Percentiles rank a stretch among this genome's conserved stretches.
These are phyloP conservation scores for Drosophila rufa DNA, from an alignment of 1,140 invertebrate species.

Conservation along the genomic window DNA sequence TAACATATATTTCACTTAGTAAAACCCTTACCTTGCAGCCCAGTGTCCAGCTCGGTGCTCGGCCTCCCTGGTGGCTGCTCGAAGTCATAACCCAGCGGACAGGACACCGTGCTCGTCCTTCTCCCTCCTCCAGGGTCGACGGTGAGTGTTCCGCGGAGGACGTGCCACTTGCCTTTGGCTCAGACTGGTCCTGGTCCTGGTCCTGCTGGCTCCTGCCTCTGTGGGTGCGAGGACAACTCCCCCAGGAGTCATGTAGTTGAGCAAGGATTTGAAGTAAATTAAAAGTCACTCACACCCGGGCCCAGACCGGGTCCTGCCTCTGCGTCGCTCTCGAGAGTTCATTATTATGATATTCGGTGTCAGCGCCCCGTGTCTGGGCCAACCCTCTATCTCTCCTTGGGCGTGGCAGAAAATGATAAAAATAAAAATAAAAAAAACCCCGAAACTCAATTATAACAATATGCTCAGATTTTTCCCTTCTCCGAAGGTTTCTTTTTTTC, in stretches of 20 bases:
- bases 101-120: conserved; percentile 1
- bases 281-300: conserved; percentile 80
- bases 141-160: conserved; percentile 47
- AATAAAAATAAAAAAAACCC: not conserved
- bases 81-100: conserved; percentile 56
- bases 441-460: conserved; percentile 85
- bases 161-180: conserved; percentile 44
- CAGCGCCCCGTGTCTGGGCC: conserved; percentile 64
- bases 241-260: conserved; percentile 78
- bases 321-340: conserved; percentile 60
- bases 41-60: conserved; percentile 32
- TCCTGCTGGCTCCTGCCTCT: not conserved
- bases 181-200: not conserved
- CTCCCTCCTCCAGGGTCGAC: conserved; percentile 2
- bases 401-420: conserved; percentile 60
- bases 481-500: conserved; percentile 50
- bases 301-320: conserved; percentile 5
- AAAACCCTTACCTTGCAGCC: not conserved
- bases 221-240: conserved; percentile 57
- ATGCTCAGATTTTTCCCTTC: conserved; percentile 79
- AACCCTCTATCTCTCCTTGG: conserved; percentile 36
- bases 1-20: not conserved
- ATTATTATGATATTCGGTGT: conserved; percentile 84
- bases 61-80: conserved; percentile 49
- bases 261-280: conserved; percentile 85